Evolutionary conservation across 1,140 invertebrate genomes (phyloP).

Genomic region (Ostrea edulis): DNA sequence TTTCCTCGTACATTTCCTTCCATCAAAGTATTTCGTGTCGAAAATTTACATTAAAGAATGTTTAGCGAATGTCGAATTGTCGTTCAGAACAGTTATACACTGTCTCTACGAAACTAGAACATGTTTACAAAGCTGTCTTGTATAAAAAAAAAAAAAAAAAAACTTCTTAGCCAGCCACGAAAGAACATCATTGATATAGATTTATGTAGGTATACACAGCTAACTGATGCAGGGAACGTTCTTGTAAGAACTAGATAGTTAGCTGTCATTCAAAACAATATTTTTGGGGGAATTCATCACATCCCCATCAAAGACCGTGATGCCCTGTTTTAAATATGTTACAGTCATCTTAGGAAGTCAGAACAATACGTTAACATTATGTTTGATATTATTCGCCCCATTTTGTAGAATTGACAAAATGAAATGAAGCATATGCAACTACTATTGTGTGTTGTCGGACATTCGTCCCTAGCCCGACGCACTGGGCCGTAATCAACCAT

Average conservation of each 20-base stretch:
- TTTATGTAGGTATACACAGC: no score
- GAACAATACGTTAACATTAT: background rate
- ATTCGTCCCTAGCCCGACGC: background rate
- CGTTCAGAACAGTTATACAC: background rate
- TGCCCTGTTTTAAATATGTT: background rate
- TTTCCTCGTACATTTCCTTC: constrained; percentile 45
- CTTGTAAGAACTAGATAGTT: no score
- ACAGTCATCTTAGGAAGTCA: background rate
- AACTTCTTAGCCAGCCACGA: background rate
- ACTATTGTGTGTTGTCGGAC: background rate
- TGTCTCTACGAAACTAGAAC: background rate
- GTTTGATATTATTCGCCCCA: constrained; percentile 26
- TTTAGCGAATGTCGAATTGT: constrained; percentile 11
- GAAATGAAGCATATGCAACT: constrained; percentile 29
- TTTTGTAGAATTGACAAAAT: constrained; percentile 20
- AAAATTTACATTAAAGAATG: constrained; percentile 40
- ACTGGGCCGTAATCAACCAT: constrained; percentile 7
- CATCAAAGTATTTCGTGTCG: constrained; percentile 31
- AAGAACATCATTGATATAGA: background rate
- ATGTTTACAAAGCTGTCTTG: constrained; percentile 11
- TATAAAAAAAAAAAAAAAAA: background rate
- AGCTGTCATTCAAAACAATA: background rate
- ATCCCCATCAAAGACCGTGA: background rate
- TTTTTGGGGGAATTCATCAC: background rate
- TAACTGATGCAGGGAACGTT: no score